Percentiles rank a stretch among this genome's conserved stretches.
phyloP scores from a whole-genome alignment of 2,113 vertebrate species.

The Kobus ellipsiprymnus region DNA sequence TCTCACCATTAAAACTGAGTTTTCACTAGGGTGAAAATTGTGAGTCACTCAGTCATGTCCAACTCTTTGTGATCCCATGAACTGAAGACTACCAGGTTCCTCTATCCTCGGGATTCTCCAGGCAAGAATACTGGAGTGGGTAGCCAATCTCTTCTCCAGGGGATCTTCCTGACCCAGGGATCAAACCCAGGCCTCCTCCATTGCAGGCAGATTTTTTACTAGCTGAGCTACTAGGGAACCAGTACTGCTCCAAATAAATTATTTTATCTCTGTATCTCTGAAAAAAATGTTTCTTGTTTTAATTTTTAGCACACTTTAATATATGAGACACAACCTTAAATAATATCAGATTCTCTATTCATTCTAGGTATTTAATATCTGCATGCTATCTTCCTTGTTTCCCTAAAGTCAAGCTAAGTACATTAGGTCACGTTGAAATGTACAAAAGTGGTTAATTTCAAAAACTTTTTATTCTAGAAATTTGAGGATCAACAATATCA shows the following conservation, averaged over 20 bases:
- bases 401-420: background rate
- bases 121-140: background rate
- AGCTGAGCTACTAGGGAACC: background rate
- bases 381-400: background rate
- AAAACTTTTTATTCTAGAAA: background rate
- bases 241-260: background rate
- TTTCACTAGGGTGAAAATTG: background rate
- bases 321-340: background rate
- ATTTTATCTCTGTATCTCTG: background rate
- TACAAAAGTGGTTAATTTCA: background rate
- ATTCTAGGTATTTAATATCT: background rate
- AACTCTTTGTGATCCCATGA: background rate
- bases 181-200: fast-evolving
- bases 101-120: background rate
- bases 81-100: background rate
- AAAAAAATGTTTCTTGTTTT: background rate
- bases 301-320: background rate
- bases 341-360: background rate
- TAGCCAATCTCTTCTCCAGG: background rate
- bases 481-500: background rate
- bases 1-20: background rate
- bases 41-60: background rate
- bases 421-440: background rate
- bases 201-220: background rate
- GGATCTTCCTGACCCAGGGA: background rate